These are phyloP conservation scores for Phylloscopus whistleri DNA, from an alignment of 2,113 vertebrate genomes.

Conservation along the genomic window DNA sequence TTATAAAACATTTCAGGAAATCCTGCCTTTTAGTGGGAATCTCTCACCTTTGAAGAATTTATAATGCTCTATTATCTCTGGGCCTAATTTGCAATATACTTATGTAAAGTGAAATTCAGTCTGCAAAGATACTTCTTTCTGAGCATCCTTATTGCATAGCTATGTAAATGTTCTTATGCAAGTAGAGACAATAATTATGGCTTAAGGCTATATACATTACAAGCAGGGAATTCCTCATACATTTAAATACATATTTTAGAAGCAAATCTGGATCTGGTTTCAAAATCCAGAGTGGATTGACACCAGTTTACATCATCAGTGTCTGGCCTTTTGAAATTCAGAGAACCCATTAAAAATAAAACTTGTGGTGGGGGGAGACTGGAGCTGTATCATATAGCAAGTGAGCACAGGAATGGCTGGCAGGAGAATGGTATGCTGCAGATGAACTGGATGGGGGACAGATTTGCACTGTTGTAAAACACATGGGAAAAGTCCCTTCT, in stretches of 20 bases:
- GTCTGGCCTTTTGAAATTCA: neutral
- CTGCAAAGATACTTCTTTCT: neutral
- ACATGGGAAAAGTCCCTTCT: slow-evolving; percentile 65
- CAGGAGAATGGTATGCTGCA: slow-evolving; percentile 23
- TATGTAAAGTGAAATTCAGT: neutral
- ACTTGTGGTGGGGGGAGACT: neutral
- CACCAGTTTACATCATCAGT: neutral
- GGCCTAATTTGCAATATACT: neutral
- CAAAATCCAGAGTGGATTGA: neutral
- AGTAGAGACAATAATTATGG: neutral
- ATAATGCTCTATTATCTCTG: neutral
- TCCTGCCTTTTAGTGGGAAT: neutral
- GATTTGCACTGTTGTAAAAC: slow-evolving; percentile 49
- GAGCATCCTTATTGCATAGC: neutral
- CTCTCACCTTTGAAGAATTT: neutral
- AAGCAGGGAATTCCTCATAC: neutral
- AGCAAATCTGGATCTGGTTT: neutral
- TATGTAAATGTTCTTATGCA: neutral
- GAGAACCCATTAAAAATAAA: neutral
- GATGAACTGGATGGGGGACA: slow-evolving; percentile 60
- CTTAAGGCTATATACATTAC: neutral
- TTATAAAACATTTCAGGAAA: slow-evolving; percentile 3
- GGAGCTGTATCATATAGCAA: neutral
- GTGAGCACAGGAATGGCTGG: slow-evolving; percentile 29
- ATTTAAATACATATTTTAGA: slow-evolving; percentile 2